phyloP scores from a whole-genome alignment of 1,140 invertebrate species.

The Cherax destructor region DNA sequence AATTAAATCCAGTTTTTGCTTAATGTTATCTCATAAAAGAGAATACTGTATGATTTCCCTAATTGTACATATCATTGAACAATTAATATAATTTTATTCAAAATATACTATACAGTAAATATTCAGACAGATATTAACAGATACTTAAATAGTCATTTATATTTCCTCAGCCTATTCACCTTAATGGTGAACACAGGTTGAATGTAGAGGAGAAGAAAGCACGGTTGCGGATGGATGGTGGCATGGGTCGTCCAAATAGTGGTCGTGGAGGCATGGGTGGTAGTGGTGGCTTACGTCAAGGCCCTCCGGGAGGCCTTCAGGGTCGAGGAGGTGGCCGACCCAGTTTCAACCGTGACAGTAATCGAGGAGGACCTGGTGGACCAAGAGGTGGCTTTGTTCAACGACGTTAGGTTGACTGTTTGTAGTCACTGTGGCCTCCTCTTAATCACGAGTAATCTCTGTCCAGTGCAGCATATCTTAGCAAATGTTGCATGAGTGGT shows the following conservation, averaged over 20 bases:
- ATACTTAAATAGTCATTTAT: background rate
- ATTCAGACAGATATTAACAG: background rate
- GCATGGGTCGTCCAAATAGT: constrained; percentile 58
- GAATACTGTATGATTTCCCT: too few relatives aligned
- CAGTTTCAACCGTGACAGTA: constrained; percentile 49
- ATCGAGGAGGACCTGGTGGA: constrained; percentile 52
- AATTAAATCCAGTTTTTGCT: too few relatives aligned
- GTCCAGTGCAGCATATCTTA: constrained; percentile 46
- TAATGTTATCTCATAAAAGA: too few relatives aligned
- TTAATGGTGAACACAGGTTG: constrained; percentile 70
- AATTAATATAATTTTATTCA: too few relatives aligned
- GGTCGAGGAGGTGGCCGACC: constrained; percentile 50
- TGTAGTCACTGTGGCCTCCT: constrained; percentile 15
- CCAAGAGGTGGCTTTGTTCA: constrained; percentile 47
- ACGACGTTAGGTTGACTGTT: constrained; percentile 42
- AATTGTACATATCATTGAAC: too few relatives aligned
- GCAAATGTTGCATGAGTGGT: constrained; percentile 40
- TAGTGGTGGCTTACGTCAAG: constrained; percentile 25
- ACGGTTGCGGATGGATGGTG: constrained; percentile 47
- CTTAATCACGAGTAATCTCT: constrained; percentile 1
- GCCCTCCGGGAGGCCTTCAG: constrained; percentile 42
- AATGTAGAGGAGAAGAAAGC: constrained; percentile 72
- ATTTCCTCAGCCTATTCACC: constrained; percentile 48
- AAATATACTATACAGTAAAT: background rate
- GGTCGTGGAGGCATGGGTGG: constrained; percentile 59